Evolutionary conservation across 1,140 invertebrate species (phyloP).

Genomic region (Trichonephila clavata): DNA sequence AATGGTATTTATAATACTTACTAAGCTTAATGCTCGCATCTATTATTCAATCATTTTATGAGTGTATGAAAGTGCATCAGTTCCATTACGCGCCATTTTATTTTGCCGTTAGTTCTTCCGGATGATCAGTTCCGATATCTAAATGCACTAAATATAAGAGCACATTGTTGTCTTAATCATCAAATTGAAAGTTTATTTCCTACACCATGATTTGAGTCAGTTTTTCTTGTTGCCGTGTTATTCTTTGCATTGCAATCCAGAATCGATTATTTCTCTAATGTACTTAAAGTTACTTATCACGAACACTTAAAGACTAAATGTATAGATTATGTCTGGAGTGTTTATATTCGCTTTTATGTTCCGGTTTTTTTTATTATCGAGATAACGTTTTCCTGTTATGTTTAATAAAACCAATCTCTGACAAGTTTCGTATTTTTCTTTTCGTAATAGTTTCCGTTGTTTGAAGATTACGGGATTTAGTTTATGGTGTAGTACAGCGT

Average conservation of each 20-base stretch:
- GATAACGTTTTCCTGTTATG: no score
- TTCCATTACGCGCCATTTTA: background rate
- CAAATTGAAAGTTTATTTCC: background rate
- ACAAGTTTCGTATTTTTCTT: no score
- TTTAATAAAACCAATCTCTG: no score
- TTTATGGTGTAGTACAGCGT: no score
- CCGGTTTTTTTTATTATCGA: no score
- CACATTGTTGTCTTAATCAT: background rate
- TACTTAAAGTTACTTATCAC: background rate
- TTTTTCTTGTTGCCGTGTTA: background rate
- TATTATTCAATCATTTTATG: constrained; percentile 8
- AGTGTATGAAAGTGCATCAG: background rate
- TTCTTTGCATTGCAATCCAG: background rate
- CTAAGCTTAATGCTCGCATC: background rate
- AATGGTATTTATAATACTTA: background rate
- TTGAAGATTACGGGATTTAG: no score
- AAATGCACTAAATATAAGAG: background rate
- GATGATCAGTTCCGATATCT: background rate
- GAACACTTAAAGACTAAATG: background rate
- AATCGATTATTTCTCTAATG: background rate
- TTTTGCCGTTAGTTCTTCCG: background rate
- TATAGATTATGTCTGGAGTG: background rate
- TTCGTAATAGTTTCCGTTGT: no score
- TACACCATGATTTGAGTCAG: background rate
- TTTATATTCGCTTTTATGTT: background rate